Evolutionary conservation across 2,888 invertebrate species (phyloP), one percentile per base, ranked within the genome.

Genomic region (Itoplectis maculator): DNA sequence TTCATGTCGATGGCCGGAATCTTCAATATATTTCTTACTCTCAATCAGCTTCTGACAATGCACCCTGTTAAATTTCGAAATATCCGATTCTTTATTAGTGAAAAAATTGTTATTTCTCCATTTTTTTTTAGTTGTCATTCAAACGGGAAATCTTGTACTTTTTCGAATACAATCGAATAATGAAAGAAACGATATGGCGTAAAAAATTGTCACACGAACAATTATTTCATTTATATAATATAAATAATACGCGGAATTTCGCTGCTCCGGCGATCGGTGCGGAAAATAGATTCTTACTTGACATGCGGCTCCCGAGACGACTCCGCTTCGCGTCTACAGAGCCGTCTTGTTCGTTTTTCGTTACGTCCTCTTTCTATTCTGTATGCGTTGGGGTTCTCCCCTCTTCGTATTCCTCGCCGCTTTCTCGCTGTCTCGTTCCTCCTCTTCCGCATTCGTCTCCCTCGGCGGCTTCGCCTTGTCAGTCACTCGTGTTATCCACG

Each of bases 371-470:
- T 49, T 35, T 23, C 45, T 35, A 4, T 11, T 66, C 54, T 20
- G 42, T 42, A 9, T 18, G 54, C 18, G n/a, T n/a, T n/a, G n/a
- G n/a, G n/a, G n/a, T n/a, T n/a, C n/a, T 56, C 37, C 9, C 72
- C 4, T 73, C 72, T 79, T 72, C 11, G 56, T 63, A 63, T 77
- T 77, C 69, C 18, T 23, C n/a, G 29, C 54, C 42, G 56, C 37
- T 45, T 72, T 65, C 37, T 45, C 47, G 37, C 23, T 6, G 6
- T 23, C 15, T 5, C 59, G 8, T n/a, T 40, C 15, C 37, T 3
- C 45, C 6, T 23, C 23, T 23, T 35, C 13, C 8, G 61, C 35
- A 63, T 35, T 11, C 29, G 29, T 29, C 49, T 13, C 8, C 35
- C 56, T 23, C 15, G 11, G 18, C 66, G n/a, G 45, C 15, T n/a